These are phyloP conservation scores for Menidia menidia DNA, from an alignment of 2,797 vertebrate genomes.

Conservation along the genomic window DNA sequence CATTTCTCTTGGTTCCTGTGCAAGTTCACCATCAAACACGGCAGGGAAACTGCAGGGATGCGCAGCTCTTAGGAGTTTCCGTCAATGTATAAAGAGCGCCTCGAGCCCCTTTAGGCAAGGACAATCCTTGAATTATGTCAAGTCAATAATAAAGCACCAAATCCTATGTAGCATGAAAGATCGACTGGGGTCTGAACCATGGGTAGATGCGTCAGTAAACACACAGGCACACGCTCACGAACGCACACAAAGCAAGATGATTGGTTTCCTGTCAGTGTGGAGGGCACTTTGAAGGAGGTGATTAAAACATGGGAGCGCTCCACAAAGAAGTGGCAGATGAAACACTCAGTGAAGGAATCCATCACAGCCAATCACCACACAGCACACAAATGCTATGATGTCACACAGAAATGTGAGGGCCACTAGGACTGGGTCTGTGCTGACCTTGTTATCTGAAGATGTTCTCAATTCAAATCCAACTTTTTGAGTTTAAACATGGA, in stretches of 20 bases:
- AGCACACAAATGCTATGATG: conserved; percentile 53
- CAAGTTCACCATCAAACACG: conserved; percentile 9
- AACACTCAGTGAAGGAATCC: conserved; percentile 55
- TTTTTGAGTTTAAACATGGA: conserved; percentile 5
- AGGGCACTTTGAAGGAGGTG: conserved; percentile 66
- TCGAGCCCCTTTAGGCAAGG: conserved; percentile 16
- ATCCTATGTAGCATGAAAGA: conserved; percentile 57
- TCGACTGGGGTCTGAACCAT: conserved; percentile 44
- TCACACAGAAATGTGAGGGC: conserved; percentile 54
- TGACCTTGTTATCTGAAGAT: conserved; percentile 41
- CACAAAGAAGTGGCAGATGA: conserved; percentile 40
- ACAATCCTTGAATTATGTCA: conserved; percentile 44
- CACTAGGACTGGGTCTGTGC: conserved; percentile 70
- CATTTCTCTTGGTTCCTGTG: conserved; percentile 15
- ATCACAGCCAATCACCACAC: conserved; percentile 62
- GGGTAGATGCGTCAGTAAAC: conserved; percentile 21
- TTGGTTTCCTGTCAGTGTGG: conserved; percentile 54
- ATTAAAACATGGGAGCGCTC: conserved; percentile 61
- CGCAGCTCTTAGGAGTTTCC: conserved; percentile 3
- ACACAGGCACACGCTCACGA: conserved; percentile 40
- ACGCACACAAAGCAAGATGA: conserved; percentile 50
- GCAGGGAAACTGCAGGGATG: conserved; percentile 17
- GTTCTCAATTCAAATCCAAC: conserved; percentile 16
- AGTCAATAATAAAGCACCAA: conserved; percentile 59
- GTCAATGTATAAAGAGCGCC: conserved; percentile 4